Evolutionary conservation across 2,888 invertebrate genomes (phyloP).

Genomic region (Iselma pallidipennis): DNA sequence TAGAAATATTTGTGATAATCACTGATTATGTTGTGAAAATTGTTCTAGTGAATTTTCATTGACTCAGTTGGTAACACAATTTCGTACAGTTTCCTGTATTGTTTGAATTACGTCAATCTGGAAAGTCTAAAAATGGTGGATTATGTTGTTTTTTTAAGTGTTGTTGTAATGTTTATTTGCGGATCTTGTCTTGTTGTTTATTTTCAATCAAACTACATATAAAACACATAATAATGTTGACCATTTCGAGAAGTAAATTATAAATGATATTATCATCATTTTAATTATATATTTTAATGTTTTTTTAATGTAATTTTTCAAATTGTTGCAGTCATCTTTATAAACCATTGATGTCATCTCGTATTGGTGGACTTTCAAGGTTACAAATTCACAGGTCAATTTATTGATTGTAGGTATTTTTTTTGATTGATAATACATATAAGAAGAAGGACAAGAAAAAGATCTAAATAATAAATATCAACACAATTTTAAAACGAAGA

Average conservation of each 20-base stretch:
- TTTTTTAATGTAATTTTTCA: constrained; percentile 28
- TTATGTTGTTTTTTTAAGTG: constrained; percentile 41
- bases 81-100: constrained; percentile 18
- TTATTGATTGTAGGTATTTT: constrained; percentile 47
- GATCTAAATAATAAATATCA: too few species aligned
- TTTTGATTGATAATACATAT: too few species aligned
- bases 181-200: constrained; percentile 23
- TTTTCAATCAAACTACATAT: too few species aligned
- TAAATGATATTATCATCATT: constrained; percentile 31
- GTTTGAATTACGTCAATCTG: constrained; percentile 37
- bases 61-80: neutral
- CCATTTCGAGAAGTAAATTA: constrained; percentile 13
- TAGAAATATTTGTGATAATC: neutral
- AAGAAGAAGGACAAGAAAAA: constrained; percentile 39
- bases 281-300: constrained; percentile 33
- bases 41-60: neutral
- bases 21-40: neutral
- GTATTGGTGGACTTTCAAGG: constrained; percentile 48
- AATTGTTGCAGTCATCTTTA: constrained; percentile 35
- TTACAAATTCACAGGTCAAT: constrained; percentile 46
- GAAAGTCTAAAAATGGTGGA: constrained; percentile 42
- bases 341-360: constrained; percentile 45
- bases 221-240: constrained; percentile 25
- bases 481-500: neutral
- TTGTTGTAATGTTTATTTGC: constrained; percentile 36